phyloP scores from a whole-genome alignment of 2,797 vertebrate species.

The Falco biarmicus region DNA sequence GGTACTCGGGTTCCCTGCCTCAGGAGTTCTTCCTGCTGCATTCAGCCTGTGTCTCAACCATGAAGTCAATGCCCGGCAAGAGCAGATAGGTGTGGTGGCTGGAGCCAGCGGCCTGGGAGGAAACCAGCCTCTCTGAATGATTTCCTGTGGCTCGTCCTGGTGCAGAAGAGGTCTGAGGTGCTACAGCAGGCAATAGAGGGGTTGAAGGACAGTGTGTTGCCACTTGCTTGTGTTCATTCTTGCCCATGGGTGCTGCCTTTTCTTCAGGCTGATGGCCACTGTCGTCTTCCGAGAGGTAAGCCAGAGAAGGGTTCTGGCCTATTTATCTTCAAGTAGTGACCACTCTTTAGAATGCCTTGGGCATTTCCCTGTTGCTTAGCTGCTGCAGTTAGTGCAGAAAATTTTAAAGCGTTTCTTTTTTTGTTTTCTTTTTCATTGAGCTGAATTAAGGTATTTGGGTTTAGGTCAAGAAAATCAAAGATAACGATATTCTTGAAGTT shows the following conservation, averaged over 20 bases:
- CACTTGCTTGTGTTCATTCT: slow-evolving; percentile 13
- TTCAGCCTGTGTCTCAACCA: not conserved
- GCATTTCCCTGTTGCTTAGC: not conserved
- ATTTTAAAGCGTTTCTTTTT: not conserved
- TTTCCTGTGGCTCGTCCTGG: not conserved
- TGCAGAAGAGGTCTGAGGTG: slow-evolving; percentile 30
- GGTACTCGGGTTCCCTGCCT: not conserved
- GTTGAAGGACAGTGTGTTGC: slow-evolving; percentile 29
- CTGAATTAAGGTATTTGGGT: not conserved
- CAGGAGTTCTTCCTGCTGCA: not conserved
- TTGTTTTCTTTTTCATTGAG: not conserved
- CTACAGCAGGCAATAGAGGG: slow-evolving; percentile 18
- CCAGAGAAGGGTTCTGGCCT: slow-evolving; percentile 22
- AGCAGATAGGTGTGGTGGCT: slow-evolving; percentile 27
- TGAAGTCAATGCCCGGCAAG: not conserved
- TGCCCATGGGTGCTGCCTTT: slow-evolving; percentile 8
- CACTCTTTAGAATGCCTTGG: not conserved
- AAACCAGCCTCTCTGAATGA: not conserved
- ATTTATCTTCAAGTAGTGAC: not conserved
- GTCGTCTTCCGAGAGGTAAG: not conserved
- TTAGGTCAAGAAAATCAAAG: not conserved
- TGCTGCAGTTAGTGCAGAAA: not conserved
- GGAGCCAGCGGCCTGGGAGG: not conserved
- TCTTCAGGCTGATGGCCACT: not conserved
- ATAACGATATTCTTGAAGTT: not conserved